Conservation (phyloP, 2,888 invertebrate species). For the Drosophila kambysellisi region DNA sequence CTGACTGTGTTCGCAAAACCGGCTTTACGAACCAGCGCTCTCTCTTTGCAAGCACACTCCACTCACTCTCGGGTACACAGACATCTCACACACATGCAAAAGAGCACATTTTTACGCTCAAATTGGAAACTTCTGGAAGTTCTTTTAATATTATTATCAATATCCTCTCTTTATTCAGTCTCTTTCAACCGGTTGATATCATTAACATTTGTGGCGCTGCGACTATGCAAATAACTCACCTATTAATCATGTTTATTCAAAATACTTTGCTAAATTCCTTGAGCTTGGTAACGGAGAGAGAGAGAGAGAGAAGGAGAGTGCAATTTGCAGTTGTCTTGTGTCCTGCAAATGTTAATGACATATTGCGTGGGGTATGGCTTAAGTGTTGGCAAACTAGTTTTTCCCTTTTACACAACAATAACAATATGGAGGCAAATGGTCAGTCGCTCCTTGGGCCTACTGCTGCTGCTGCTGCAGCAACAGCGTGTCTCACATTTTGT, state of each 20-base stretch:
- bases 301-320: background rate
- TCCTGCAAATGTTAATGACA: slow-evolving; percentile 52
- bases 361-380: slow-evolving; percentile 35
- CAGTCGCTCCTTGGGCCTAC: slow-evolving; percentile 25
- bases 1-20: slow-evolving; percentile 50
- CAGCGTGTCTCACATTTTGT: slow-evolving; percentile 48
- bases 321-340: slow-evolving; percentile 13
- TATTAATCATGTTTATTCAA: slow-evolving; percentile 48
- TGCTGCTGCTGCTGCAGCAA: slow-evolving; percentile 17
- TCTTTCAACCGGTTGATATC: slow-evolving; percentile 18
- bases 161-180: slow-evolving; percentile 15
- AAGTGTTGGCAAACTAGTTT: slow-evolving; percentile 70
- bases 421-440: slow-evolving; percentile 38
- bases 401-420: slow-evolving; percentile 30
- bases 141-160: slow-evolving; percentile 27
- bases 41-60: slow-evolving; percentile 20
- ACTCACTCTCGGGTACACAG: slow-evolving; percentile 10
- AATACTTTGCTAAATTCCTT: slow-evolving; percentile 14
- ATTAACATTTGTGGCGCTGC: slow-evolving; percentile 44
- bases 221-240: slow-evolving; percentile 38
- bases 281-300: slow-evolving; percentile 26
- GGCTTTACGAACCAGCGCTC: slow-evolving; percentile 49
- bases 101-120: slow-evolving; percentile 42
- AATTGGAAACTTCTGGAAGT: slow-evolving; percentile 67
- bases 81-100: slow-evolving; percentile 4